Base-by-base conservation (phyloP, 2,888 invertebrate species). In the Elmis aenea region DNA sequence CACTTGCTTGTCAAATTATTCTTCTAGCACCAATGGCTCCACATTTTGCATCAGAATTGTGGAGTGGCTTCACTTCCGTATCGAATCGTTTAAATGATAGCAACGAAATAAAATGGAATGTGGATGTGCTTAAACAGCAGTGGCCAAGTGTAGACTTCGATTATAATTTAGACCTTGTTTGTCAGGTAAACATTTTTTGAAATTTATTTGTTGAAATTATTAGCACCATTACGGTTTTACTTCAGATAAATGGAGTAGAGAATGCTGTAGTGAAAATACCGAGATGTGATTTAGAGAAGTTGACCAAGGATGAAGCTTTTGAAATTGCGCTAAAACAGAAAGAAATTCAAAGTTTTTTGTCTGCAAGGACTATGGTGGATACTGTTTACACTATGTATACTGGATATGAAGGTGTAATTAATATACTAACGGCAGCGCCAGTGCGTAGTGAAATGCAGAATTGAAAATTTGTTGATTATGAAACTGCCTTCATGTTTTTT, bases 11-110 rank as follows among this genome's bases (percentile, higher is more conserved):
- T 13, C 80, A 90, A 55, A 76, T 95, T 33, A 83, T 93, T 45
- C 83, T 92, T 79, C 59, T 94, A 22, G 80, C 90, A 2, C 94
- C 95, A 0, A 76, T 94, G 58, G 85, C 88, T 1, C 96, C 96
- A 0, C 87, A 91, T 67, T 93, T 93, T 66, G 83, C 90, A 16
- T 86, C 86, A 0, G 94, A 95, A 66, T 68, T 95, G 9, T 96
- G 95, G 95, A 73, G 79, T 12, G 89, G 84, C 28, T 81, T 89
- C 55, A 68, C 73, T 18, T 73, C 76, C 1, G 80, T 80, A 2
- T 78, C 81, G 3, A 71, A 79, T 50, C 73, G 77, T 48, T 54
- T 78, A 8, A 73, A 73, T 55, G 41, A 58, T 35, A 62, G 70
- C 3, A 55, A 61, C 5, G 73, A 78, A 48, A 73, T 88, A 27